Conservation (phyloP, 2,888 invertebrate genomes). For the Strigamia crassipes region DNA sequence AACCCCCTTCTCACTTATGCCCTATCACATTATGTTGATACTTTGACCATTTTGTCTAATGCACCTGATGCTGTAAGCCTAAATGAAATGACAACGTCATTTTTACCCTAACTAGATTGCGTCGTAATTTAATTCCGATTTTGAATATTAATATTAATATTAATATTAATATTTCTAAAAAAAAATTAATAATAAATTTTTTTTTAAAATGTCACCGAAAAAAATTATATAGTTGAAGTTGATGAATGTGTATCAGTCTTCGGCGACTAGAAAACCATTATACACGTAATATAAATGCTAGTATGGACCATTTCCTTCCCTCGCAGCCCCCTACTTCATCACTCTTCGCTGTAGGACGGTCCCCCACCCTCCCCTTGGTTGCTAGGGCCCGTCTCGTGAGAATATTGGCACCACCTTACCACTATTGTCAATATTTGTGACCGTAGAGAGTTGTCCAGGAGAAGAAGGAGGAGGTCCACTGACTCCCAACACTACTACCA, state of each 20-base stretch:
- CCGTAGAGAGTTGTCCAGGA: conserved; percentile 36
- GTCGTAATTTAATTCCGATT: neutral
- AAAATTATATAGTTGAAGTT: neutral
- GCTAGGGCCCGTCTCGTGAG: conserved; percentile 42
- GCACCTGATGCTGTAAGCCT: conserved; percentile 8
- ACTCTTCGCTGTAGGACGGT: conserved; percentile 15
- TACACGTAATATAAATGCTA: conserved; percentile 33
- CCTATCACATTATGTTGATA: conserved; percentile 28
- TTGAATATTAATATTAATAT: neutral
- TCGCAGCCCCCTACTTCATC: conserved; percentile 40
- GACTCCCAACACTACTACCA: conserved; percentile 31
- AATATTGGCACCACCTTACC: conserved; percentile 22
- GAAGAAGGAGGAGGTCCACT: conserved; percentile 37
- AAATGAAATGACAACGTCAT: neutral
- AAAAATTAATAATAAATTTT: neutral
- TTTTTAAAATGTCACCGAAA: neutral
- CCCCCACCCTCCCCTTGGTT: conserved; percentile 14
- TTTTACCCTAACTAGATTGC: neutral
- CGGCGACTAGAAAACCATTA: conserved; percentile 19
- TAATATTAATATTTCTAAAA: neutral
- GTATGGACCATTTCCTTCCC: conserved; percentile 38
- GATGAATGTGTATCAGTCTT: conserved; percentile 35
- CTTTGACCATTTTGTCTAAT: conserved; percentile 23
- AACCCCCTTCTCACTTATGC: conserved; percentile 42
- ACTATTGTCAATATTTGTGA: conserved; percentile 34